A percentile compares a stretch with the other conserved stretches of the same genome.
phyloP scores from a whole-genome alignment of 92 coral and sea anemone genomes.

The Phenganax stokvisi region DNA sequence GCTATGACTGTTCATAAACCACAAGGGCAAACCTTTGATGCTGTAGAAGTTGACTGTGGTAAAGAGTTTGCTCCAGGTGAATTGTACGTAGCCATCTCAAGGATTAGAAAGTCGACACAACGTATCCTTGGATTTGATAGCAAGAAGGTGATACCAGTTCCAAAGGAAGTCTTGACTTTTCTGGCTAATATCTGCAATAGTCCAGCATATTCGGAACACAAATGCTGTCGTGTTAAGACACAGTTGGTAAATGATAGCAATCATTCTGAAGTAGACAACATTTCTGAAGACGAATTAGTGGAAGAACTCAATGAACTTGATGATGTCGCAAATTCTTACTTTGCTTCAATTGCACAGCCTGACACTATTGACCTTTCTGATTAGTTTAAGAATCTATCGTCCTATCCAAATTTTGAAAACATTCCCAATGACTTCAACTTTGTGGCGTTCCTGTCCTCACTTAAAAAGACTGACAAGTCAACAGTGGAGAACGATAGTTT shows the following conservation, averaged over 20 bases:
- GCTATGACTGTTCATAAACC: slow-evolving; percentile 30
- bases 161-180: neutral
- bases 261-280: neutral
- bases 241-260: neutral
- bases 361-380: slow-evolving; percentile 9
- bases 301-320: slow-evolving; percentile 30
- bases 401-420: slow-evolving; percentile 10
- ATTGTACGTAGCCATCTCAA: slow-evolving; percentile 40
- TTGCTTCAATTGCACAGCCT: neutral
- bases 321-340: slow-evolving; percentile 13
- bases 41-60: slow-evolving; percentile 36
- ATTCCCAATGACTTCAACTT: slow-evolving; percentile 26
- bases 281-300: slow-evolving; percentile 15
- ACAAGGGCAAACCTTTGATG: slow-evolving; percentile 33
- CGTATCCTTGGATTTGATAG: slow-evolving; percentile 23
- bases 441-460: slow-evolving; percentile 24
- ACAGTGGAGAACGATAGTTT: neutral
- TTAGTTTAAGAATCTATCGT: neutral
- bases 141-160: slow-evolving; percentile 4
- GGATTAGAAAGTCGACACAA: slow-evolving; percentile 10
- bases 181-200: neutral
- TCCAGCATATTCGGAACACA: neutral
- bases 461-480: slow-evolving; percentile 8
- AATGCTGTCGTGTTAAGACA: neutral
- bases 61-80: slow-evolving; percentile 41